Percentiles rank a stretch among this genome's conserved stretches.
Evolutionary conservation across 2,797 vertebrate species (phyloP).

Genomic region (Geotrypetes seraphini): DNA sequence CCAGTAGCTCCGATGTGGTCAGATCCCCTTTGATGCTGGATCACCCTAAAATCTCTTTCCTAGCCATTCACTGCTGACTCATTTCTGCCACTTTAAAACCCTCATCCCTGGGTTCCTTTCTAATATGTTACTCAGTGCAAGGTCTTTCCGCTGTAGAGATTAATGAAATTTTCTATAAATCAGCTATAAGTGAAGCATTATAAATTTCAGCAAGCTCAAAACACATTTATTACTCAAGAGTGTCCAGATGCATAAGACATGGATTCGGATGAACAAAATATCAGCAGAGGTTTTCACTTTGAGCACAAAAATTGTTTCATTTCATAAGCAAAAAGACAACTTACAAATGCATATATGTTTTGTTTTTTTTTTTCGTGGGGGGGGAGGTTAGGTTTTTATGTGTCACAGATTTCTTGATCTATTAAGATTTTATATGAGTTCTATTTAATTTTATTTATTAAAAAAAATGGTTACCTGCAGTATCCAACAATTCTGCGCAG

Average conservation of each 20-base stretch:
- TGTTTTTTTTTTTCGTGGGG: no score
- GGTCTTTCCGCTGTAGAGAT: slow-evolving; percentile 31
- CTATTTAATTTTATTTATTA: no score
- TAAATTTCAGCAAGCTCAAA: slow-evolving; percentile 37
- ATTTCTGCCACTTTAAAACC: slow-evolving; percentile 12
- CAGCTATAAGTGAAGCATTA: slow-evolving; percentile 37
- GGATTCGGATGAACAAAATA: slow-evolving; percentile 28
- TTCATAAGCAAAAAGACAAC: slow-evolving; percentile 15
- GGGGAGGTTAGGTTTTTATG: no score
- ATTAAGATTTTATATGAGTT: no score
- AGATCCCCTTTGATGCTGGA: no score
- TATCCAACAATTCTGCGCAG: no score
- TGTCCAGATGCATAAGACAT: slow-evolving; percentile 23
- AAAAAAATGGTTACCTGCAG: no score
- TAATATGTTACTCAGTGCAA: slow-evolving; percentile 33
- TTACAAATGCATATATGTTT: no score
- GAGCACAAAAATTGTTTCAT: slow-evolving; percentile 20
- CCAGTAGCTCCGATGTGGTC: no score
- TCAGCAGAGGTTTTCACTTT: slow-evolving; percentile 24
- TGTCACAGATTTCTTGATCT: no score
- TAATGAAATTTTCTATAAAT: slow-evolving; percentile 49
- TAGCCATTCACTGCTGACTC: slow-evolving; percentile 19
- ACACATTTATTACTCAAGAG: slow-evolving; percentile 38
- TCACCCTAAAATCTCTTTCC: no score
- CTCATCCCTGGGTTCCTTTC: slow-evolving; percentile 20